Evolutionary conservation across 2,797 vertebrate species (phyloP).

Genomic region (Squalus acanthias): DNA sequence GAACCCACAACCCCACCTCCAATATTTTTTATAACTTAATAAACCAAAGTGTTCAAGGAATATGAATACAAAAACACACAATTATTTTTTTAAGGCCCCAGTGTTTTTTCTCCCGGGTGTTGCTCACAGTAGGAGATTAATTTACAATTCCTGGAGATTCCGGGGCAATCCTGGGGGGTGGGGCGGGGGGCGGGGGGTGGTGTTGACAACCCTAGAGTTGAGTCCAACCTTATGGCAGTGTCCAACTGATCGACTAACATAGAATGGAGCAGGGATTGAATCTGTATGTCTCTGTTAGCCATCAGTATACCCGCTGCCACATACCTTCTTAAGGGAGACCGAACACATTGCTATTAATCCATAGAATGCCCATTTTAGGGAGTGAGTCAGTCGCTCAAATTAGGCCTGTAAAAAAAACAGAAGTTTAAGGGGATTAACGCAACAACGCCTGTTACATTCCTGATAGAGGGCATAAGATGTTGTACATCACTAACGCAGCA

Average conservation of each 20-base stretch:
- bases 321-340: background rate
- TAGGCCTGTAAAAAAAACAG: background rate
- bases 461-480: background rate
- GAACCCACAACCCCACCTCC: background rate
- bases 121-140: background rate
- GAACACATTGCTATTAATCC: background rate
- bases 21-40: no score
- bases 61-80: background rate
- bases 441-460: background rate
- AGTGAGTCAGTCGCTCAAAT: background rate
- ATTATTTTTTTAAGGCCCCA: background rate
- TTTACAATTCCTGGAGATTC: background rate
- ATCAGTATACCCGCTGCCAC: background rate
- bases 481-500: background rate
- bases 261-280: background rate
- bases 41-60: background rate
- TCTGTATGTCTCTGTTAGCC: background rate
- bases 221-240: background rate
- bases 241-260: background rate
- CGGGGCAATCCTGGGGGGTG: background rate
- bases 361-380: background rate
- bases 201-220: background rate
- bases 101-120: background rate
- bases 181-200: no score
- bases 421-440: background rate